Base-by-base conservation (phyloP, 1,140 invertebrate genomes). In the Carposina sasakii region DNA sequence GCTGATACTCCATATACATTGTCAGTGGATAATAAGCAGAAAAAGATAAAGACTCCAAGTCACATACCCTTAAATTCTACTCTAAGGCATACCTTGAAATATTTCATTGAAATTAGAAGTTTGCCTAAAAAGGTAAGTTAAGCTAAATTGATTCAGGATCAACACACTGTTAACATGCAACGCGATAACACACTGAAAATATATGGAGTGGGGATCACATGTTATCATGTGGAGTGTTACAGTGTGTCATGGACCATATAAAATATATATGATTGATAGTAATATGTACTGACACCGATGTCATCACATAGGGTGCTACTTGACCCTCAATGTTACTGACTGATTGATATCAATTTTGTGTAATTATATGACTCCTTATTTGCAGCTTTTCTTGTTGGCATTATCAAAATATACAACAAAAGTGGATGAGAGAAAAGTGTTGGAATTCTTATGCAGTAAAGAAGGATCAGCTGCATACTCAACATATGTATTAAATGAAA, bases 391-490 rank as follows among this genome's bases (percentile, higher is more conserved):
- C 53, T 56, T 93, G 3, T 67, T 90, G 58, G 70, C 89, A 21
- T 70, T 94, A 42, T 83, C 88, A 44, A 85, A 85, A 45, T 85
- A 89, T 59, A 88, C 91, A 17, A 68, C 76, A 45, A 83, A 91
- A 71, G 69, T 87, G 48, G 55, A 71, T 33, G 93, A 95, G 69
- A 89, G 85, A 63, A 81, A 87, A 46, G 73, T 88, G 54, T 67
- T 95, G 12, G 68, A 88, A 60, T 89, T 90, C 67, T 84, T 95
- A 6, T 88, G 87, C 48, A 89, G 90, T 48, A 78, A 87, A 61
- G 87, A 92, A 82, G 91, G 90, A n/a, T 81, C 88, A 57, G 60
- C 83, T 30, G 85, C 88, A 19, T 91, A 93, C 52, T 87, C 76
- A 31, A 69, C 77, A 17, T 88, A 90, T 61, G 88, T 93, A 50